A percentile compares a stretch with the other conserved stretches of the same genome.
These are phyloP conservation scores for Stenopsyche tienmushanensis DNA, from an alignment of 1,140 invertebrate genomes.

Conservation along the genomic window DNA sequence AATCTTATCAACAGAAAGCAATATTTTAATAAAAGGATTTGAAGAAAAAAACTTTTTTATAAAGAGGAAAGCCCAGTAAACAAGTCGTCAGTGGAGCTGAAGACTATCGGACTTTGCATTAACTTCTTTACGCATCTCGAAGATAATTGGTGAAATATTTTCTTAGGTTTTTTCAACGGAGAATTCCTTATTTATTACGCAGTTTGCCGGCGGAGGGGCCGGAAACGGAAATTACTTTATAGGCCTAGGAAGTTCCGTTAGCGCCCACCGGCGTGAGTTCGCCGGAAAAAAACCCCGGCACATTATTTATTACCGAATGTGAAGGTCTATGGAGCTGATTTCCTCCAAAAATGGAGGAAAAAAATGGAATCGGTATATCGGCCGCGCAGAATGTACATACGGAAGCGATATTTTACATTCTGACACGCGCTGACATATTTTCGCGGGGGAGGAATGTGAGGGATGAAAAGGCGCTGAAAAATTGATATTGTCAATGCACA, in stretches of 20 bases:
- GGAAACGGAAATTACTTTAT: conserved; percentile 39
- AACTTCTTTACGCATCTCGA: too few species aligned
- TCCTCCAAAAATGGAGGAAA: conserved; percentile 11
- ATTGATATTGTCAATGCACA: conserved; percentile 30
- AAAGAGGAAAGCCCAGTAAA: too few species aligned
- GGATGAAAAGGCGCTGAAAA: conserved; percentile 23
- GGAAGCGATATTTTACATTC: conserved; percentile 35
- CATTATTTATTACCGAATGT: conserved; percentile 35
- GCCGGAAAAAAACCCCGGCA: conserved; percentile 8
- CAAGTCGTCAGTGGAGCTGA: too few species aligned
- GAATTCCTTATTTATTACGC: neutral
- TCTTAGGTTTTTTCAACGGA: too few species aligned
- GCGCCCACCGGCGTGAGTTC: conserved; percentile 29
- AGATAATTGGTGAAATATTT: too few species aligned
- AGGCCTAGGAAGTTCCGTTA: conserved; percentile 33
- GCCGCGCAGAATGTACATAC: conserved; percentile 2
- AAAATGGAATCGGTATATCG: conserved; percentile 29
- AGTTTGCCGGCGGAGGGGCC: neutral
- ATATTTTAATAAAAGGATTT: too few species aligned
- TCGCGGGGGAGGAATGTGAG: neutral
- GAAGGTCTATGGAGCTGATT: conserved; percentile 19
- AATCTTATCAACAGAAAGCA: too few species aligned
- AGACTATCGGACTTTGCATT: too few species aligned
- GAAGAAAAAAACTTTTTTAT: too few species aligned
- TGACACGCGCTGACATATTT: conserved; percentile 29